Conservation (phyloP, 1,140 invertebrate genomes). For the Zaprionus ornatus region DNA sequence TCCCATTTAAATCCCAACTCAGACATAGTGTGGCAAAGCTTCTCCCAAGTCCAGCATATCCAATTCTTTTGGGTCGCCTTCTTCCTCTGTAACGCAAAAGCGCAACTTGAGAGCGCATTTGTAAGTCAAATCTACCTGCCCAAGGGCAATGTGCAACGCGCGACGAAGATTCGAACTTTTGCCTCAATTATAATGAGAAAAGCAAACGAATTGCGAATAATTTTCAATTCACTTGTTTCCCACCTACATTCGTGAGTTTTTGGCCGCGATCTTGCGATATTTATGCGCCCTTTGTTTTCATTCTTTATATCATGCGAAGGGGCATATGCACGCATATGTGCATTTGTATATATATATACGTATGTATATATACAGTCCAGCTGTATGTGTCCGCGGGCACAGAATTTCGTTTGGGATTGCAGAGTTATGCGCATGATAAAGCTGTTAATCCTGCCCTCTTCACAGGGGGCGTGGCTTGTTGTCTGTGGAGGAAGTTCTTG, state of each 20-base stretch:
- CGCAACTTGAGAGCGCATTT: conserved; percentile 43
- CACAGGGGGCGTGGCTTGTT: conserved; percentile 53
- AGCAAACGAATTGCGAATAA: conserved; percentile 83
- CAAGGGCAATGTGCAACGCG: conserved; percentile 29
- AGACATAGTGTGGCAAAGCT: neutral
- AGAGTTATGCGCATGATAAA: conserved; percentile 55
- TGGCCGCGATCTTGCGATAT: conserved; percentile 64
- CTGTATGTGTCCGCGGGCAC: conserved; percentile 1
- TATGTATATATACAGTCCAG: conserved; percentile 27
- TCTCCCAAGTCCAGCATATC: neutral
- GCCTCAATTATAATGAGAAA: conserved; percentile 83
- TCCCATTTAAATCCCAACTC: neutral
- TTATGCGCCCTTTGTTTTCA: conserved; percentile 69
- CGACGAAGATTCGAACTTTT: conserved; percentile 22
- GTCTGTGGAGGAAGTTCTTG: conserved; percentile 34
- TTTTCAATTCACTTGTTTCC: conserved; percentile 83
- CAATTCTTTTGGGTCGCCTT: neutral
- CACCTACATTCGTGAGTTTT: conserved; percentile 71
- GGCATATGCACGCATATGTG: neutral
- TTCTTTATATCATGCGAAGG: conserved; percentile 55
- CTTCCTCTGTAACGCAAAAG: neutral
- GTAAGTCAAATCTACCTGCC: conserved; percentile 61
- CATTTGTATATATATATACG: conserved; percentile 16
- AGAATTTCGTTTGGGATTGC: conserved; percentile 3
- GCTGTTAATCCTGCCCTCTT: conserved; percentile 57